Evolutionary conservation across 2,888 invertebrate species (phyloP).

Genomic region (Campopleginae sp.): DNA sequence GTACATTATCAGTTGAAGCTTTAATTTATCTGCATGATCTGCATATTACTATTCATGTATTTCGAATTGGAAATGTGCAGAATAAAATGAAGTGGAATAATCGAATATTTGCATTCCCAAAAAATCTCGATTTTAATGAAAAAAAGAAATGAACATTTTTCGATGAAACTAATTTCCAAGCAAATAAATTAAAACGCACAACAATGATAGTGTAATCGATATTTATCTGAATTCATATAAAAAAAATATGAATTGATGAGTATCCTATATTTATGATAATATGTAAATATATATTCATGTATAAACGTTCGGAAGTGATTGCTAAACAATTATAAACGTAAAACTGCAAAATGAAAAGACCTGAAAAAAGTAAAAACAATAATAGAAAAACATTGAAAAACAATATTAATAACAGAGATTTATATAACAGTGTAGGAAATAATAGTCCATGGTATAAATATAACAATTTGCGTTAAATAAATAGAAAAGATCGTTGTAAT

Average conservation of each 20-base stretch:
- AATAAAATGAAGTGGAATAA: constrained; percentile 72
- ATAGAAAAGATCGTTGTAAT: constrained; percentile 43
- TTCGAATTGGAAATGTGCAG: constrained; percentile 76
- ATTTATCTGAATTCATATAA: constrained; percentile 54
- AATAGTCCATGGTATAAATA: constrained; percentile 43
- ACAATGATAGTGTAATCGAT: constrained; percentile 72
- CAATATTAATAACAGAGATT: constrained; percentile 59
- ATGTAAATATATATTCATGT: constrained; percentile 67
- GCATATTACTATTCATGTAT: constrained; percentile 74
- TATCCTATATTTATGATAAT: constrained; percentile 77
- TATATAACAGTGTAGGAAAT: constrained; percentile 61
- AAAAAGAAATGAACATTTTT: constrained; percentile 32
- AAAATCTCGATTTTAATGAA: background rate
- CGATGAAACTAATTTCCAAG: constrained; percentile 72
- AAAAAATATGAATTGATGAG: constrained; percentile 60
- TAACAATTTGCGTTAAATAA: constrained; percentile 61
- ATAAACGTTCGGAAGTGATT: constrained; percentile 80
- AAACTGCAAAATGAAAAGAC: constrained; percentile 78
- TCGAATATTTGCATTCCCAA: constrained; percentile 57
- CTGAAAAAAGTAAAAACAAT: constrained; percentile 77
- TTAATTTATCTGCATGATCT: constrained; percentile 81
- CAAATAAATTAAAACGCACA: constrained; percentile 81
- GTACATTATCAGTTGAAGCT: constrained; percentile 76
- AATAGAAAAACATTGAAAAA: constrained; percentile 66
- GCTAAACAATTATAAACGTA: constrained; percentile 73